Conservation (phyloP, 2,888 invertebrate species). For the Pyrocoelia pectoralis region DNA sequence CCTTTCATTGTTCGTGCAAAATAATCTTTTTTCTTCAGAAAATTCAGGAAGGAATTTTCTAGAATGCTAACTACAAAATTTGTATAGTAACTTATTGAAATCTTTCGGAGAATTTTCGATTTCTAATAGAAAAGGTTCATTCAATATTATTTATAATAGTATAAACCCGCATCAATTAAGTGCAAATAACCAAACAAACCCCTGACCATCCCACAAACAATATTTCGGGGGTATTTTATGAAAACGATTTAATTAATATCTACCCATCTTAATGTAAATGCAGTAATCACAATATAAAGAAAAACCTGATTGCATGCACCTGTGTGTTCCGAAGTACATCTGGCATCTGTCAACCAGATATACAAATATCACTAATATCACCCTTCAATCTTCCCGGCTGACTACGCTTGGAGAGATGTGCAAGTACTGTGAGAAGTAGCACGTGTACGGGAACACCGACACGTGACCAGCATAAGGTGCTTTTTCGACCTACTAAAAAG, state of each 20-base stretch:
- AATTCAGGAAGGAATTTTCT: too few species aligned
- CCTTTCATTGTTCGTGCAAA: too few species aligned
- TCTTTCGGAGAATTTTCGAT: too few species aligned
- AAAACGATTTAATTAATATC: constrained; percentile 37
- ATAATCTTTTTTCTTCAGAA: too few species aligned
- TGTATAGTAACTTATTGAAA: too few species aligned
- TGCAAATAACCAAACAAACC: not conserved
- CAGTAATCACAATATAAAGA: constrained; percentile 34
- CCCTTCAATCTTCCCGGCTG: constrained; percentile 52
- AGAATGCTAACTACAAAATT: too few species aligned
- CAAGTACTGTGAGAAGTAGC: constrained; percentile 56
- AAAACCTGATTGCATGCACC: constrained; percentile 41
- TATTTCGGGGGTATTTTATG: constrained; percentile 5
- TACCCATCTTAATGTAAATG: constrained; percentile 18
- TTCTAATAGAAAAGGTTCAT: too few species aligned
- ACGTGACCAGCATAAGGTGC: constrained; percentile 54
- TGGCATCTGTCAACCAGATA: constrained; percentile 50
- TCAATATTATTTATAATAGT: too few species aligned
- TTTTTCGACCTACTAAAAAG: constrained; percentile 16
- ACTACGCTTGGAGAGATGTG: constrained; percentile 45
- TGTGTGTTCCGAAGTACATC: constrained; percentile 44
- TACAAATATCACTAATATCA: constrained; percentile 49
- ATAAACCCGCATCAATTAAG: not conserved
- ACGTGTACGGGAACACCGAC: constrained; percentile 59
- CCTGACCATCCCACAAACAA: not conserved